Percentiles rank a stretch among this genome's conserved stretches.
phyloP scores from a whole-genome alignment of 2,113 vertebrate genomes.

The Jacana jacana region DNA sequence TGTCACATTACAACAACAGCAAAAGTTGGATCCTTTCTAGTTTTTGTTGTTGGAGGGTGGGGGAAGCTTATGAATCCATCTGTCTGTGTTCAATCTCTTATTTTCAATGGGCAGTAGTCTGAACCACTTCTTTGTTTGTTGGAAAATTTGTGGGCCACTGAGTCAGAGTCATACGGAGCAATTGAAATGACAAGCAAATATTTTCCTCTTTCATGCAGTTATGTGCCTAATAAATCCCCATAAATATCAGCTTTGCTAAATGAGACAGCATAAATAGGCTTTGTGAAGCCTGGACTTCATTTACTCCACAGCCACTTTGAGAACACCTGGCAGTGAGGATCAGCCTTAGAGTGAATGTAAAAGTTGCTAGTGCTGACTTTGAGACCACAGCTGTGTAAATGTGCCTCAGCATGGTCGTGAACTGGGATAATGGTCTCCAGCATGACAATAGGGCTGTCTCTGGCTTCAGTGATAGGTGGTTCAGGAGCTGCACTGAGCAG shows the following conservation, averaged over 20 bases:
- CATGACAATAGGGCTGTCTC: background rate
- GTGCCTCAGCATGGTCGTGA: accelerated
- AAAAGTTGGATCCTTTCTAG: background rate
- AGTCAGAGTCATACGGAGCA: background rate
- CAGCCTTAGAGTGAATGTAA: background rate
- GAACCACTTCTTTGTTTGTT: slow-evolving; percentile 45
- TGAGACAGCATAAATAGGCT: slow-evolving; percentile 1
- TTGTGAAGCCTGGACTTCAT: slow-evolving; percentile 11
- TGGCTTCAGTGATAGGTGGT: background rate
- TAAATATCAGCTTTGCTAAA: slow-evolving; percentile 24
- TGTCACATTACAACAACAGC: background rate
- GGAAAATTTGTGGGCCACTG: slow-evolving; percentile 49
- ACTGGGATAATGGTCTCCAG: background rate
- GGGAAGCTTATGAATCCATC: background rate
- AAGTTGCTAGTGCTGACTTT: background rate
- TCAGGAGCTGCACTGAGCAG: background rate
- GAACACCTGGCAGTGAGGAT: background rate
- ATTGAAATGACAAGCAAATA: slow-evolving; percentile 41
- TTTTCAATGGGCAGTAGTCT: background rate
- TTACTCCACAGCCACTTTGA: background rate
- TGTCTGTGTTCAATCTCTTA: background rate
- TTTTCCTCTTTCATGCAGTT: slow-evolving; percentile 41
- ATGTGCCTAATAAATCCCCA: slow-evolving; percentile 47
- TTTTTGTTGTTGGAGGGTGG: background rate
- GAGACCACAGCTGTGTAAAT: background rate